Base-by-base conservation (phyloP, 2,797 vertebrate species). In the Stomatorhinus walkeri region DNA sequence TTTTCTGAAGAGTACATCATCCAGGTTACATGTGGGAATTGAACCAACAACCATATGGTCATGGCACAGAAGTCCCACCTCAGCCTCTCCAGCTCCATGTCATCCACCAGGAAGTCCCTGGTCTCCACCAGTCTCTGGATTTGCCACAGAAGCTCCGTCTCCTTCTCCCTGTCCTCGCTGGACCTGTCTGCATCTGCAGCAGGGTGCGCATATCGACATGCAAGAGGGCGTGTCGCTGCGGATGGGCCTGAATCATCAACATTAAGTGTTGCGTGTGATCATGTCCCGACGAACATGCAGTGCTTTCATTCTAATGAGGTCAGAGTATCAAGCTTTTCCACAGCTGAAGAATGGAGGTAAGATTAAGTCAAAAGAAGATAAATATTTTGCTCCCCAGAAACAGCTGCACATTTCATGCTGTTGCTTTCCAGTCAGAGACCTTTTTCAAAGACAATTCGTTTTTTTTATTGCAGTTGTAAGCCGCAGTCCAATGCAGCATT, bases 41-140 rank as follows among this genome's bases (percentile, higher is more conserved):
- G 40, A 28, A 22, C n/a, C 24, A 89, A 59, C 28, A 79, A 79
- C 32, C 46, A 56, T 85, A 59, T 14, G n/a, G 22, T 43, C 14
- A 84, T 59, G 36, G 49, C 48, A 81, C n/a, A 83, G 22, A 79
- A 46, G 28, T 52, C 91, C 88, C 93, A 97, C 97, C 97, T 97
- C 91, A 98, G 95, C 89, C 97, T 95, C 92, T 98, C 97, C 87
- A 98, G 97, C 92, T 98, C 97, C 92, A 97, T 96, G 0, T 98
- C 97, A 0, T 98, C 97, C 93, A 98, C 97, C 3, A 98, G 94
- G 92, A 97, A 98, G 94, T 98, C 97, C 87, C 97, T 94, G 0
- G 96, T 97, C 92, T 98, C 97, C 94, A 98, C 97, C 92, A 98
- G 94, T 94, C 97, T 98, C 91, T 97, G 96, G 91, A 98, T 97